Percentiles rank a stretch among this genome's conserved stretches.
Evolutionary conservation across 2,113 vertebrate species (phyloP).

Genomic region (Chloropsis hardwickii): DNA sequence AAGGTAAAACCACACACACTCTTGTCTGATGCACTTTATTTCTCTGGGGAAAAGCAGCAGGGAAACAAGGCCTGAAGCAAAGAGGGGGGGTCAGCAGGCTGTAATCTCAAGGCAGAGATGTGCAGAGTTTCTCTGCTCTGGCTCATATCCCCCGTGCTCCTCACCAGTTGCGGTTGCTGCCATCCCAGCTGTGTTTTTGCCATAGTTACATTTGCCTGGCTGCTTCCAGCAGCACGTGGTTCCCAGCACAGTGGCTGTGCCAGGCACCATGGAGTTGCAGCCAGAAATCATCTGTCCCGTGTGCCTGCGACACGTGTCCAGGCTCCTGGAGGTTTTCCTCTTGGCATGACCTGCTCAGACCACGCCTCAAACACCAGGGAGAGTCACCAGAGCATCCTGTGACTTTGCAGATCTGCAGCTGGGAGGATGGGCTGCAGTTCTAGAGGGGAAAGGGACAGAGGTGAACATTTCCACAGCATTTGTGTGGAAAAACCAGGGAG

Average conservation of each 20-base stretch:
- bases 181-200: neutral
- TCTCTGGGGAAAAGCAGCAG: neutral
- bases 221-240: neutral
- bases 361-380: neutral
- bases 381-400: neutral
- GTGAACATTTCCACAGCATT: no score
- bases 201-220: neutral
- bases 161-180: neutral
- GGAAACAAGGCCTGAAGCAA: neutral
- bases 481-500: neutral
- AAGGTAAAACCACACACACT: neutral
- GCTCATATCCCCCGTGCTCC: fast-evolving
- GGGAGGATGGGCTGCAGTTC: neutral
- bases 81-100: neutral
- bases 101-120: neutral
- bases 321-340: neutral
- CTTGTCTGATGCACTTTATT: neutral
- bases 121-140: neutral
- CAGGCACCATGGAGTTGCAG: neutral
- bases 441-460: neutral
- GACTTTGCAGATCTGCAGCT: neutral
- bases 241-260: neutral
- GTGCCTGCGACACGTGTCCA: neutral
- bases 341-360: neutral
- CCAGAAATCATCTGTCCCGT: neutral